Evolutionary conservation across 2,797 vertebrate genomes (phyloP), one percentile per base, ranked within the genome.

Genomic region (Potorous gilbertii): DNA sequence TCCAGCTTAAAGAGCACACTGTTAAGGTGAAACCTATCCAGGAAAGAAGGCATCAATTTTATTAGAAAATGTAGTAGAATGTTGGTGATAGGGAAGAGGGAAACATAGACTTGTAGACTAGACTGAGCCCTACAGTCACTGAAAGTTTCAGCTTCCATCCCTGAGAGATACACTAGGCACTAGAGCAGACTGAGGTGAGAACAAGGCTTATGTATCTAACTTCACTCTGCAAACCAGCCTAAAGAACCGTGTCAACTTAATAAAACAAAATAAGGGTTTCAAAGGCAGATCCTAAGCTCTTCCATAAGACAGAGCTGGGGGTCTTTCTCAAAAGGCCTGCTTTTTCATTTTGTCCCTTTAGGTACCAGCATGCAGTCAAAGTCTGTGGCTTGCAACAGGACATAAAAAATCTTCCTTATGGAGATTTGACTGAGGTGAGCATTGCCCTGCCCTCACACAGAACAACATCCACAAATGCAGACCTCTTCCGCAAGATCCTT

Each of bases 351-450:
- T 74, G 34, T 56, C 0, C 94, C 94, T 91, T 66, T 96, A 99
- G 99, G 97, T 99, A 99, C 74, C 96, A 98, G 94, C 98, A 98
- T 90, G 98, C 98, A 0, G 59, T 99, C 52, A 95, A 96, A 0
- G 98, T 98, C 66, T 99, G 99, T 56, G 96, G 98, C 95, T 98
- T 99, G 74, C 97, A 97, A 92, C 94, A 98, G 52, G 98, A 99
- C 96, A 97, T 99, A 94, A 96, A 97, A n/a, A 98, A 98, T 94
- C 98, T 99, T 81, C 99, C 99, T 11, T 98, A 98, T 2, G 99
- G 99, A 92, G 99, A 99, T 96, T 97, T 98, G 97, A 99, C 99
- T 0, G 99, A 99, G 98, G 99, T 99, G 97, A 97, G 98, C 57
- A 54, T 94, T 90, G 5, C n/a, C 29, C 16, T 55, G 95, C 46